Evolutionary conservation across 2,797 vertebrate genomes (phyloP), one percentile per base, ranked within the genome.

Genomic region (Lophius americanus): DNA sequence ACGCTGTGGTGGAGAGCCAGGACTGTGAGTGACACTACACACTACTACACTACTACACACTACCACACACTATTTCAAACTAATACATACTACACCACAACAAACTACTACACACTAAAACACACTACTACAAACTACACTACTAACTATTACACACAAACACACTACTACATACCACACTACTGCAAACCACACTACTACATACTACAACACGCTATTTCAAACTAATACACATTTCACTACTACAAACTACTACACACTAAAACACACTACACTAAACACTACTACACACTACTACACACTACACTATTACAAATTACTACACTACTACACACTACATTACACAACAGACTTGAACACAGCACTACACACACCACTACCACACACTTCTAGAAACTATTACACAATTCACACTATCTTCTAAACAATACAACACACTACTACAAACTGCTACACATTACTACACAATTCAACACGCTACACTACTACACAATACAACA

Each of bases 1-100:
- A 95, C 5, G 94, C 94, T 1, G 67, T 93, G 64, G 94, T 95
- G 11, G 94, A 95, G 58, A 95, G 94, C 9, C 82, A 90, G 68
- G 94, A 96, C 85, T 95, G 95, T 95, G 68, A 93, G 94, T 36
- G 48, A 58, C 32, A 13, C 44, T 6, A 32, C 10, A 51, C 38
- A 23, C 0, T 8, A 32, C 35, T 9, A 3, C 8, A 37, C 51
- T 13, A 36, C 23, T 32, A 9, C 12, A 53, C 35, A 53, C 44
- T 35, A n/a, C 12, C 35, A 12, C 51, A 36, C 23, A 23, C 23
- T 23, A 23, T 23, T 23, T 23, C 23, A 23, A 23, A 23, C 23
- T 23, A 23, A 1, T 23, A 23, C 44, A 47, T 2, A 50, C 23
- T 9, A 9, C 7, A 4, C 3, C 14, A 52, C 1, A 9, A 38